These are phyloP conservation scores for Drosophila mettleri DNA, from an alignment of 2,888 invertebrate species.

Conservation along the genomic window DNA sequence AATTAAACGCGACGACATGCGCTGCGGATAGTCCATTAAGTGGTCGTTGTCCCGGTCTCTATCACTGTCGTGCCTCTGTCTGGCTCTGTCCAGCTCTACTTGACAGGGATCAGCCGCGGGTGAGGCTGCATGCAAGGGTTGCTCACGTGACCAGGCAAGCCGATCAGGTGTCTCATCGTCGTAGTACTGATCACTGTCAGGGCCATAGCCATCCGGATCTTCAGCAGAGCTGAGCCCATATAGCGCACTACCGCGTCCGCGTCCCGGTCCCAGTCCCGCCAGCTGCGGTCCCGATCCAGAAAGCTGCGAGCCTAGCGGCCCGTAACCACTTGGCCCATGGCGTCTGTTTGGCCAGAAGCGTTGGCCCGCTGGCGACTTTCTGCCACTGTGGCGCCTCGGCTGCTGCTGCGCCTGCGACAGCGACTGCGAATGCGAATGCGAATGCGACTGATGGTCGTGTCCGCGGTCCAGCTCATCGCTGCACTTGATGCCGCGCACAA, in stretches of 20 bases:
- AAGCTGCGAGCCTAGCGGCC: neutral
- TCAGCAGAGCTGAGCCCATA: slow-evolving; percentile 38
- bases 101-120: slow-evolving; percentile 62
- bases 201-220: slow-evolving; percentile 30
- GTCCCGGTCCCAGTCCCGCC: slow-evolving; percentile 1
- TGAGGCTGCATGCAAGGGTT: neutral
- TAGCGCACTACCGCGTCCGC: neutral
- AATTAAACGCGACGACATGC: slow-evolving; percentile 37
- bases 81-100: slow-evolving; percentile 19
- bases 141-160: slow-evolving; percentile 26
- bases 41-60: slow-evolving; percentile 16
- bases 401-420: no score
- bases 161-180: slow-evolving; percentile 38
- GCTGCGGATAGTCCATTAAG: slow-evolving; percentile 24
- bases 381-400: slow-evolving; percentile 12
- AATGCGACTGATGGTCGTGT: neutral
- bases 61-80: slow-evolving; percentile 4
- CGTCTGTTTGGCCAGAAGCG: slow-evolving; percentile 31
- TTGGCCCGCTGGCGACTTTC: slow-evolving; percentile 1
- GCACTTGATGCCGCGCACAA: slow-evolving; percentile 64
- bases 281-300: neutral
- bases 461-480: slow-evolving; percentile 48
- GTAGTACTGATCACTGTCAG: slow-evolving; percentile 48
- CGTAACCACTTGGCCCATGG: neutral
- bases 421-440: no score